These are phyloP conservation scores for Babyrousa celebensis DNA, from an alignment of 2,797 vertebrate genomes.

Conservation along the genomic window DNA sequence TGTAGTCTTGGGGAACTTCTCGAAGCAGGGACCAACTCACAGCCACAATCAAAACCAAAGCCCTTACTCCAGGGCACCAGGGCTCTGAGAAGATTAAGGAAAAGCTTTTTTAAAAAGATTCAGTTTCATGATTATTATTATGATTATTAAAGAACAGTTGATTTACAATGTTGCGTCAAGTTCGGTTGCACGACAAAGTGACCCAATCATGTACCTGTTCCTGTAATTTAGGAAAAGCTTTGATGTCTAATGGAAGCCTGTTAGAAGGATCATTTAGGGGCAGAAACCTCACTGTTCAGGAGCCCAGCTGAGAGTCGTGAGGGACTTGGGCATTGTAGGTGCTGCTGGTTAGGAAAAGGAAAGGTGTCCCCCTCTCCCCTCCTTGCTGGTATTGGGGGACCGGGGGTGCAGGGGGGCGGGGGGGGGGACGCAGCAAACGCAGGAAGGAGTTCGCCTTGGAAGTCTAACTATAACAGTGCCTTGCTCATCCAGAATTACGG, in stretches of 20 bases:
- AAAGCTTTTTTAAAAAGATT: background rate
- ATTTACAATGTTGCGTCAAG: too few species aligned
- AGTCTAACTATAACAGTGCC: background rate
- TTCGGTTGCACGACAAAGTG: too few species aligned
- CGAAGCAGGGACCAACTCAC: background rate
- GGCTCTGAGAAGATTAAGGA: constrained; percentile 25
- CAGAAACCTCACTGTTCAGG: background rate
- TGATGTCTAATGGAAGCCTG: background rate
- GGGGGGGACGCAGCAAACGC: background rate
- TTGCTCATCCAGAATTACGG: background rate
- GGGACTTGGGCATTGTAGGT: background rate
- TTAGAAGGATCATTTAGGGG: background rate
- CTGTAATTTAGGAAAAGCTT: background rate
- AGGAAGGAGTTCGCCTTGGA: background rate
- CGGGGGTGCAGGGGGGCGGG: background rate
- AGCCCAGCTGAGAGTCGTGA: background rate
- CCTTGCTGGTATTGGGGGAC: background rate
- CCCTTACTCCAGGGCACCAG: background rate
- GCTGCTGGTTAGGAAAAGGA: background rate
- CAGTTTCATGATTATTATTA: too few species aligned
- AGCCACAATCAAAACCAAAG: background rate
- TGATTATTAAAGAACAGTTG: too few species aligned
- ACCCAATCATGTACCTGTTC: too few species aligned
- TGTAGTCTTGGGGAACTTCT: constrained; percentile 34
- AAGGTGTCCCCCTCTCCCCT: background rate